Conservation (phyloP, 2,797 vertebrate species). For the Enteromius trimaculatus region DNA sequence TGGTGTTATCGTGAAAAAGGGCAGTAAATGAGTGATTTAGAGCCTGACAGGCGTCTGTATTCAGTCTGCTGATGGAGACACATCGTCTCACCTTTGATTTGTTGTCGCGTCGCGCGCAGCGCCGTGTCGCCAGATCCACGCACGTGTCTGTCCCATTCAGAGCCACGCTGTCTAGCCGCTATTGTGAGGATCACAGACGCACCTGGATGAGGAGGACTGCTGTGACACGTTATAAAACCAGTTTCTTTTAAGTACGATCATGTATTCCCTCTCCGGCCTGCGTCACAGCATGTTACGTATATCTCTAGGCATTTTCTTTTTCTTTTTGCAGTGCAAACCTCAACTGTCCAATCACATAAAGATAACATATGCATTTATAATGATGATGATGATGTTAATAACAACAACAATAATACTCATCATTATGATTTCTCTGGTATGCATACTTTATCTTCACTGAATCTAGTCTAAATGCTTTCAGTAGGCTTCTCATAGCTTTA, state of each 20-base stretch:
- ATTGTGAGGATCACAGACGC: background rate
- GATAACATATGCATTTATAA: background rate
- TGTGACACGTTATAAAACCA: background rate
- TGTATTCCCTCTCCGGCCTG: background rate
- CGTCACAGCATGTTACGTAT: background rate
- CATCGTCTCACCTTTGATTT: slow-evolving; percentile 84
- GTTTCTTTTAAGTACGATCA: background rate
- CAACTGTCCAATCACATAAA: background rate
- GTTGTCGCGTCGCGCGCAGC: slow-evolving; percentile 70
- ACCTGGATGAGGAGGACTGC: background rate
- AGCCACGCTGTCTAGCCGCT: slow-evolving; percentile 32
- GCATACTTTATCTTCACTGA: background rate
- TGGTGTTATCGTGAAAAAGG: slow-evolving; percentile 76
- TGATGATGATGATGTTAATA: too few relatives aligned
- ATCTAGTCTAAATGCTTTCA: background rate
- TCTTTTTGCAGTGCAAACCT: background rate
- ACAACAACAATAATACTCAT: background rate
- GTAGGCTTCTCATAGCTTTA: background rate
- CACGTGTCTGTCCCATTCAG: slow-evolving; percentile 73
- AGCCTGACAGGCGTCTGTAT: slow-evolving; percentile 80
- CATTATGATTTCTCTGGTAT: background rate
- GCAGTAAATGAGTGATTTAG: slow-evolving; percentile 82
- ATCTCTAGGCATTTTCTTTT: background rate
- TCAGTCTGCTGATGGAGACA: slow-evolving; percentile 79
- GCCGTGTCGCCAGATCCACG: slow-evolving; percentile 70